These are phyloP conservation scores for Phyllostomus hastatus DNA, from an alignment of 2,113 vertebrate species.

Conservation along the genomic window DNA sequence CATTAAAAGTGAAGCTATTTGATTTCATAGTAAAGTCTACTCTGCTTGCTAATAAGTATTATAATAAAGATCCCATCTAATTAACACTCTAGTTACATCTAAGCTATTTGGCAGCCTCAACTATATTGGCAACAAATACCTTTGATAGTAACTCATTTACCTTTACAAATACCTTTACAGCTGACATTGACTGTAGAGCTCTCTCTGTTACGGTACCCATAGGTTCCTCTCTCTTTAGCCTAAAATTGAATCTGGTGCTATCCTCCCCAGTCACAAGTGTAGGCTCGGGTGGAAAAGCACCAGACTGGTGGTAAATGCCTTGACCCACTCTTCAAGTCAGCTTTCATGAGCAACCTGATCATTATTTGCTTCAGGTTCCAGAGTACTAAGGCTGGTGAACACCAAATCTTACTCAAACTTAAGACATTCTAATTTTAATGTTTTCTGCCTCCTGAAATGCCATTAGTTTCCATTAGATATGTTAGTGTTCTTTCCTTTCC, in stretches of 20 bases:
- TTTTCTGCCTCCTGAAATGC: conserved; percentile 66
- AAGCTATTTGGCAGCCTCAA: not conserved
- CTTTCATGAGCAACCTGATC: not conserved
- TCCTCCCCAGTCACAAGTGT: not conserved
- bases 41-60: not conserved
- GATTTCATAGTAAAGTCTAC: conserved; percentile 18
- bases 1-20: conserved; percentile 25
- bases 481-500: conserved; percentile 66
- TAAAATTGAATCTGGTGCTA: not conserved
- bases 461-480: conserved; percentile 66
- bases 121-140: not conserved
- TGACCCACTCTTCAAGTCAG: not conserved
- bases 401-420: conserved; percentile 55
- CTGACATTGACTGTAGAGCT: not conserved
- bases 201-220: not conserved
- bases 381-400: conserved; percentile 31
- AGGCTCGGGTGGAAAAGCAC: not conserved
- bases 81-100: not conserved
- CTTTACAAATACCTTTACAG: conserved; percentile 1
- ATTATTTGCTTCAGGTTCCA: not conserved
- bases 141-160: not conserved
- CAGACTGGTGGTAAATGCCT: not conserved
- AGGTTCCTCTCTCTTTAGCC: not conserved
- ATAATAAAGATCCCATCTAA: not conserved
- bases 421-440: conserved; percentile 67